Percentiles rank a stretch among this genome's conserved stretches.
Conservation (phyloP, 1,140 invertebrate species). For the Penaeus chinensis region DNA sequence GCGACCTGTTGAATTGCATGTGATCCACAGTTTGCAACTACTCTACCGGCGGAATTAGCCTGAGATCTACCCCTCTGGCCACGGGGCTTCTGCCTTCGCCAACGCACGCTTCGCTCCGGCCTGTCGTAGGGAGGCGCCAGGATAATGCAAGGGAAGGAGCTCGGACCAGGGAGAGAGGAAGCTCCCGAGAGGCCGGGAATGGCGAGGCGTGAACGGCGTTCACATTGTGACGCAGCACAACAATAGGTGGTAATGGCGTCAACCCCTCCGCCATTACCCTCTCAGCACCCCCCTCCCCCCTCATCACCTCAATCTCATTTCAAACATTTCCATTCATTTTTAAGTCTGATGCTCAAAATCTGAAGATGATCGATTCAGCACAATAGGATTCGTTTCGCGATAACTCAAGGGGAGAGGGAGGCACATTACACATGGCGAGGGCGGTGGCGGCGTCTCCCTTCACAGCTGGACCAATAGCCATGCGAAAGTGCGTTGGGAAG, state of each 20-base stretch:
- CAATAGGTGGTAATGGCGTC: background rate
- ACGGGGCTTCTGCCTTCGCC: no score
- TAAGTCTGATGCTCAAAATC: constrained; percentile 21
- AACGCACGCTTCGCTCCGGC: no score
- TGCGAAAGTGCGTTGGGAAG: no score
- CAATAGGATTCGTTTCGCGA: constrained; percentile 52
- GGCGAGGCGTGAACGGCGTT: no score
- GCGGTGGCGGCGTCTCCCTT: background rate
- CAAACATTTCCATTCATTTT: constrained; percentile 6
- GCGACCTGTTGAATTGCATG: constrained; percentile 39
- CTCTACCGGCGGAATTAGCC: no score
- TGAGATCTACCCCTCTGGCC: no score
- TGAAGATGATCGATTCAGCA: constrained; percentile 42
- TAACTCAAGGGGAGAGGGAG: constrained; percentile 28
- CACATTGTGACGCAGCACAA: background rate
- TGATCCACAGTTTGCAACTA: no score
- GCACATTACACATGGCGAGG: background rate
- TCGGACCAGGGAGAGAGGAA: no score
- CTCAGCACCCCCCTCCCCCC: background rate
- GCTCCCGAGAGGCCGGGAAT: no score
- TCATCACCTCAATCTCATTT: constrained; percentile 16
- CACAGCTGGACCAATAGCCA: no score
- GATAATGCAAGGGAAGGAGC: no score
- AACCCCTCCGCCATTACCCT: background rate
- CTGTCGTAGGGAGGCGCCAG: no score